Evolutionary conservation across 2,888 invertebrate species (phyloP).

Genomic region (Pseudococcus longispinus): DNA sequence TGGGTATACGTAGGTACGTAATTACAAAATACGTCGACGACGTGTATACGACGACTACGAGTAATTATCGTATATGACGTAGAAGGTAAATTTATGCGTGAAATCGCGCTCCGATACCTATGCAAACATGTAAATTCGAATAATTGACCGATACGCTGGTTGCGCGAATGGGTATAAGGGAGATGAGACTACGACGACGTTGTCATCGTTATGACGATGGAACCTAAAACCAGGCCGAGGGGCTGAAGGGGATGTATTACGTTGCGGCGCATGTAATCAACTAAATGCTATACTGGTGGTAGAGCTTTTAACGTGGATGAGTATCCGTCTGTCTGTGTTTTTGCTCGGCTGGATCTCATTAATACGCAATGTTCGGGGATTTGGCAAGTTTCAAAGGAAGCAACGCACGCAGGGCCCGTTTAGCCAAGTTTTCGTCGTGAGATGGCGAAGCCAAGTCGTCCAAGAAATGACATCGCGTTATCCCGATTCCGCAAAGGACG

Average conservation of each 20-base stretch:
- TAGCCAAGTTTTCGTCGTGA: neutral
- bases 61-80: neutral
- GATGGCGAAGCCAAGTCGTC: neutral
- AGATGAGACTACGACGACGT: neutral
- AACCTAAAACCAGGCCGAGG: neutral
- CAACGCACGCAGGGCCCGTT: neutral
- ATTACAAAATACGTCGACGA: neutral
- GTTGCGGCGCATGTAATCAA: conserved; percentile 9
- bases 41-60: neutral
- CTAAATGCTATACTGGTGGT: neutral
- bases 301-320: neutral
- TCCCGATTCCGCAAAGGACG: neutral
- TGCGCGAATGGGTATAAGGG: neutral
- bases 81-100: neutral
- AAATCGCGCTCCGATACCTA: neutral
- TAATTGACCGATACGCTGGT: neutral
- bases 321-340: neutral
- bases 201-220: neutral
- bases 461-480: neutral
- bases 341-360: conserved; percentile 18
- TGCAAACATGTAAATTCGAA: conserved; percentile 22
- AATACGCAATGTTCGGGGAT: conserved; percentile 19
- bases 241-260: neutral
- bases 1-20: neutral
- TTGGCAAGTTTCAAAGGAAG: conserved; percentile 14